Percentiles rank a stretch among this genome's conserved stretches.
These are phyloP conservation scores for Myotis brandtii DNA, from an alignment of 2,113 vertebrate genomes.

Conservation along the genomic window DNA sequence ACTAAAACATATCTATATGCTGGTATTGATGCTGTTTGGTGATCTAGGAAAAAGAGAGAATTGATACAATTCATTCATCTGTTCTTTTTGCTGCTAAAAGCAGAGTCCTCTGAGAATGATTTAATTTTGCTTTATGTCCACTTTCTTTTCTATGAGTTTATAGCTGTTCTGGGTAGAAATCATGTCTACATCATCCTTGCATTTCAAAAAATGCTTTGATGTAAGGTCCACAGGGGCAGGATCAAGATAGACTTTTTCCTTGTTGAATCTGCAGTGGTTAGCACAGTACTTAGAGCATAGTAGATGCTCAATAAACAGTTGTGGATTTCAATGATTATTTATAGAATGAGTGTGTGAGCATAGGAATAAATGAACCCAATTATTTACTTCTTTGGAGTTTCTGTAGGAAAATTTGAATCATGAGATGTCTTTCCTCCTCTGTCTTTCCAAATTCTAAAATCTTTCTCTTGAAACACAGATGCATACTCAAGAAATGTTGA, in stretches of 20 bases:
- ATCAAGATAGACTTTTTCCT: background rate
- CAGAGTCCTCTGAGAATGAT: background rate
- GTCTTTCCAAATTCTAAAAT: slow-evolving; percentile 35
- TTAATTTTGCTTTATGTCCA: background rate
- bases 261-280: background rate
- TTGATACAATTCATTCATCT: background rate
- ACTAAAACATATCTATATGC: background rate
- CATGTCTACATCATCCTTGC: background rate
- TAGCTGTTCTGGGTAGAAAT: background rate
- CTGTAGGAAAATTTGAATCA: slow-evolving; percentile 16
- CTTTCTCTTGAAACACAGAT: slow-evolving; percentile 3
- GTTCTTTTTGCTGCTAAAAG: slow-evolving; percentile 18
- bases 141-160: slow-evolving; percentile 25
- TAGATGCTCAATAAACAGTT: background rate
- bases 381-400: background rate
- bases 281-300: background rate
- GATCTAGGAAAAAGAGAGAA: background rate
- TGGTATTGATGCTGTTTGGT: background rate
- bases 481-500: background rate
- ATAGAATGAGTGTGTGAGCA: background rate
- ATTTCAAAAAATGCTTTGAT: background rate
- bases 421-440: background rate
- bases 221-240: background rate
- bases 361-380: background rate
- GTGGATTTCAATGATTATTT: background rate